Evolutionary conservation across 2,888 invertebrate species (phyloP).

Genomic region (Heliconius ismenius): DNA sequence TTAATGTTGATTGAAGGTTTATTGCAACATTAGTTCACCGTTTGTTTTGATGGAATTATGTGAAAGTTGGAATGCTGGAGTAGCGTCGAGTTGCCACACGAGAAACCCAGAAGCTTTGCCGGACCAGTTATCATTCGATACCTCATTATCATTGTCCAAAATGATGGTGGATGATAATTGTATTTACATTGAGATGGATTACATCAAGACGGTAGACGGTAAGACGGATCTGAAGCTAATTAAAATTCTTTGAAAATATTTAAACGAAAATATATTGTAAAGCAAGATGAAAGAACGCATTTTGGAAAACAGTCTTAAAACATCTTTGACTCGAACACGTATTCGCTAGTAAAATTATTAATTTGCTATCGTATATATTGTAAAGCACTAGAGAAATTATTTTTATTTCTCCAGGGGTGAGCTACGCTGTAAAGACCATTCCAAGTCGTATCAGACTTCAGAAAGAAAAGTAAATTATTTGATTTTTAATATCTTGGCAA

Average conservation of each 20-base stretch:
- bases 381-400: no score
- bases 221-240: background rate
- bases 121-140: slow-evolving; percentile 62
- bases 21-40: slow-evolving; percentile 64
- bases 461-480: no score
- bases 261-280: background rate
- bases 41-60: slow-evolving; percentile 74
- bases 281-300: background rate
- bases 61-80: slow-evolving; percentile 70
- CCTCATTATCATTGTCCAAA: slow-evolving; percentile 55
- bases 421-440: no score
- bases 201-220: background rate
- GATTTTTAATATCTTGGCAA: no score
- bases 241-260: background rate
- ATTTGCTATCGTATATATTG: no score
- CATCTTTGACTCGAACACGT: no score
- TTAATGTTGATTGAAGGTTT: slow-evolving; percentile 53
- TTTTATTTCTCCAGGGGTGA: no score
- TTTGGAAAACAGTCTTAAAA: background rate
- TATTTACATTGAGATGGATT: background rate
- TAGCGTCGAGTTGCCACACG: slow-evolving; percentile 57
- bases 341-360: no score
- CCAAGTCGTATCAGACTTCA: no score
- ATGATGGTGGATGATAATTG: slow-evolving; percentile 52
- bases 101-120: slow-evolving; percentile 56